A percentile compares a stretch with the other conserved stretches of the same genome.
Conservation (phyloP, 2,888 invertebrate species). For the Ectemnius cavifrons region DNA sequence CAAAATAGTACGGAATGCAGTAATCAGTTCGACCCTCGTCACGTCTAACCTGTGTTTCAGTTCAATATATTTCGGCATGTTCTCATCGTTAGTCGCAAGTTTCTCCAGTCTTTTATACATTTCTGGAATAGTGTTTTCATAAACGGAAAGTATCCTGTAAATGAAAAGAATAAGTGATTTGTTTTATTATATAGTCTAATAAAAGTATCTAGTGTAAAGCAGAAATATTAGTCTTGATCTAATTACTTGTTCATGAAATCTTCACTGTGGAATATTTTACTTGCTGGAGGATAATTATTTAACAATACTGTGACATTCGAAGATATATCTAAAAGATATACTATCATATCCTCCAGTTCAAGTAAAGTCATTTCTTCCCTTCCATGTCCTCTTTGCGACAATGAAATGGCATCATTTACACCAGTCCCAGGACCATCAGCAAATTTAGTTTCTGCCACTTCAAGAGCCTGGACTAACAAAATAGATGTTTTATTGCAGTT, state of each 20-base stretch:
- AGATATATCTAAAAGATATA: slow-evolving; percentile 85
- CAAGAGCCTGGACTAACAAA: slow-evolving; percentile 72
- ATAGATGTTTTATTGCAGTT: slow-evolving; percentile 15
- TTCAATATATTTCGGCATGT: slow-evolving; percentile 74
- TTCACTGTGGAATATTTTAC: slow-evolving; percentile 80
- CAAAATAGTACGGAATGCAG: slow-evolving; percentile 77
- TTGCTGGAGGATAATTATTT: slow-evolving; percentile 83
- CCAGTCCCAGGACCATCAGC: slow-evolving; percentile 64
- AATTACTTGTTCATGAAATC: slow-evolving; percentile 79
- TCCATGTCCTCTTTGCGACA: slow-evolving; percentile 57
- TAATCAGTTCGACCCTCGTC: slow-evolving; percentile 79
- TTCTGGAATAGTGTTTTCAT: slow-evolving; percentile 86
- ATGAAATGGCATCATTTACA: slow-evolving; percentile 60
- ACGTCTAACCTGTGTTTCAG: slow-evolving; percentile 79
- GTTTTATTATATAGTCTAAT: slow-evolving; percentile 8
- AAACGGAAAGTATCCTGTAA: slow-evolving; percentile 86
- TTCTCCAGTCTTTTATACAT: slow-evolving; percentile 83
- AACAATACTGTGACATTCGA: slow-evolving; percentile 85
- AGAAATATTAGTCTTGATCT: no score
- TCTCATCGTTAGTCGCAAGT: slow-evolving; percentile 75
- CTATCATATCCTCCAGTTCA: slow-evolving; percentile 83
- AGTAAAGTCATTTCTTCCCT: slow-evolving; percentile 75
- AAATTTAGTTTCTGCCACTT: slow-evolving; percentile 69
- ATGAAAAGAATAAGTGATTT: not conserved
- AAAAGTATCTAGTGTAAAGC: not conserved